phyloP scores from a whole-genome alignment of 2,113 vertebrate genomes.

The Urocynchramus pylzowi region DNA sequence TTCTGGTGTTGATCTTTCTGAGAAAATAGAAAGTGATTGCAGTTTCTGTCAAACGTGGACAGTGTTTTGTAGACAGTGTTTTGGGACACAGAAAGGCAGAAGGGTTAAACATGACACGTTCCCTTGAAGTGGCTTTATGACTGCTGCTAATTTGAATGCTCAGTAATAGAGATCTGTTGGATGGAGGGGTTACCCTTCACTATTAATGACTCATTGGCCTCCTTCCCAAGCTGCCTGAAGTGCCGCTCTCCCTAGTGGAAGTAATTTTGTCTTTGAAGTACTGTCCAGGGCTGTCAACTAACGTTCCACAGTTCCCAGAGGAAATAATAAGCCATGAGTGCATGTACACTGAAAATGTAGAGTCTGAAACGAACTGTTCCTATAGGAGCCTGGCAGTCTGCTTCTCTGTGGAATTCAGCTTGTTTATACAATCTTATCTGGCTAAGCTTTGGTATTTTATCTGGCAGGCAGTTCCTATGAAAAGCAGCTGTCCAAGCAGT shows the following conservation, averaged over 20 bases:
- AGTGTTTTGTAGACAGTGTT: background rate
- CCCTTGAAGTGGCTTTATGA: background rate
- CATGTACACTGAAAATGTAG: slow-evolving; percentile 43
- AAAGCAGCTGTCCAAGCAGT: slow-evolving; percentile 75
- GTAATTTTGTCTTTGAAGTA: slow-evolving; percentile 70
- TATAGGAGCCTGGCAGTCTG: slow-evolving; percentile 68
- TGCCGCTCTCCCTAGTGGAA: slow-evolving; percentile 62
- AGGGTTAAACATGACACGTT: background rate
- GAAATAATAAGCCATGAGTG: slow-evolving; percentile 64
- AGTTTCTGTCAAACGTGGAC: background rate
- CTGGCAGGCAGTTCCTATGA: slow-evolving; percentile 68
- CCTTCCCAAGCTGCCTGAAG: slow-evolving; percentile 66
- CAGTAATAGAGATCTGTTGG: slow-evolving; percentile 35
- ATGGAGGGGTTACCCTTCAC: slow-evolving; percentile 46
- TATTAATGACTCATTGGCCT: slow-evolving; percentile 66
- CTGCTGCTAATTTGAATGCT: slow-evolving; percentile 43
- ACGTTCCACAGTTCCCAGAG: slow-evolving; percentile 64
- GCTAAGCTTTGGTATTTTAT: slow-evolving; percentile 72
- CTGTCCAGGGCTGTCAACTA: slow-evolving; percentile 70
- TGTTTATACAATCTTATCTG: slow-evolving; percentile 76
- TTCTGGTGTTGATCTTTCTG: background rate
- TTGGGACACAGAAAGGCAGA: background rate
- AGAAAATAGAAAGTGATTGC: background rate
- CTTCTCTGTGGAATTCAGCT: slow-evolving; percentile 65
- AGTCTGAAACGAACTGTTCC: slow-evolving; percentile 47